A percentile compares a stretch with the other conserved stretches of the same genome.
Conservation (phyloP, 2,888 invertebrate species). For the Sclerodermus sp. region DNA sequence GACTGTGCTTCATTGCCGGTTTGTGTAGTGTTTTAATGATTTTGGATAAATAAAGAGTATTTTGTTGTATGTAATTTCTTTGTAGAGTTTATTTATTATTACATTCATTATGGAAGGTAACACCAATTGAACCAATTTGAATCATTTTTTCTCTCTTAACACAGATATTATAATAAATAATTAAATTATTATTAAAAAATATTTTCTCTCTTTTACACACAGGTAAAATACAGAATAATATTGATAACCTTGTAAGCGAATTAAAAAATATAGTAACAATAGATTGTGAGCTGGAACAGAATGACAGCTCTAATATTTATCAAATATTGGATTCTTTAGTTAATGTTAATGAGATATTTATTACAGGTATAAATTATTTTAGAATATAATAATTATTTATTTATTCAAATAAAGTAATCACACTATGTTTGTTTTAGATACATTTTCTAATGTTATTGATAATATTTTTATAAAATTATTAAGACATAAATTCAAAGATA, state of each 20-base stretch:
- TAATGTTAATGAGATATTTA: conserved; percentile 31
- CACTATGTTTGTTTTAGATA: conserved; percentile 27
- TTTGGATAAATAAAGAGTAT: no score
- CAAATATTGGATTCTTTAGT: conserved; percentile 36
- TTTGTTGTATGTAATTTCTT: no score
- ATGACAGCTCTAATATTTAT: conserved; percentile 22
- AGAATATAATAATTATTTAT: not conserved
- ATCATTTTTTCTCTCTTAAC: no score
- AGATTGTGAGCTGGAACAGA: conserved; percentile 20
- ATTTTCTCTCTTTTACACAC: no score
- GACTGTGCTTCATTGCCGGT: no score
- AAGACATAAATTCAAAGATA: conserved; percentile 33
- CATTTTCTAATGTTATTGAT: conserved; percentile 32
- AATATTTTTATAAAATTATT: conserved; percentile 42
- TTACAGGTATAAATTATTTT: conserved; percentile 27
- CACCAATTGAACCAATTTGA: no score
- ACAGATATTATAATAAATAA: no score
- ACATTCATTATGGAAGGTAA: no score
- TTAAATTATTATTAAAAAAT: not conserved
- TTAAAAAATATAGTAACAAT: conserved; percentile 27
- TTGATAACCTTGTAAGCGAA: conserved; percentile 35
- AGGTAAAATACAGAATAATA: conserved; percentile 32
- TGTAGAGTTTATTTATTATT: no score
- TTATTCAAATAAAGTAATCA: not conserved
- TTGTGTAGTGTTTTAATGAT: no score